Evolutionary conservation across 1,140 invertebrate species (phyloP).

Genomic region (Musca domestica): DNA sequence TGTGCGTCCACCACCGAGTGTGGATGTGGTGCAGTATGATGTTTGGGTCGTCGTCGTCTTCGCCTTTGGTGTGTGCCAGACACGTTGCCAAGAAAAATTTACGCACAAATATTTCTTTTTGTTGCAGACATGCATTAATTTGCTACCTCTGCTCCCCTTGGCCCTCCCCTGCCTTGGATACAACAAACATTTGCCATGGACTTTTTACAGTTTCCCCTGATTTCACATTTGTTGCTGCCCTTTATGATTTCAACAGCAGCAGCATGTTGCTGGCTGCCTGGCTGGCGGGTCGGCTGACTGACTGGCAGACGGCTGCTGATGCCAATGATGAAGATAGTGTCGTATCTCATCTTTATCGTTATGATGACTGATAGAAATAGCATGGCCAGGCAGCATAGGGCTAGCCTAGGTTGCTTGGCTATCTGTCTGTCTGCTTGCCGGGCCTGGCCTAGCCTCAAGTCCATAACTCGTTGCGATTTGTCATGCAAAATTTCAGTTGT

Average conservation of each 20-base stretch:
- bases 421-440: no score
- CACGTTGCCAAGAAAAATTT: constrained; percentile 9
- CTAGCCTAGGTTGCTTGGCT: no score
- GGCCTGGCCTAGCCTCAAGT: no score
- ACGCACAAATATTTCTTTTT: neutral
- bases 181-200: neutral
- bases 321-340: neutral
- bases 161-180: neutral
- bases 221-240: constrained; percentile 7
- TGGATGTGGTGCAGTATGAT: no score
- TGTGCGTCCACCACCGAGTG: no score
- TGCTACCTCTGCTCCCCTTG: neutral
- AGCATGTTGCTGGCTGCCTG: no score
- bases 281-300: neutral
- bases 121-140: constrained; percentile 5
- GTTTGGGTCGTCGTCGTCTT: neutral
- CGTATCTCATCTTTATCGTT: no score
- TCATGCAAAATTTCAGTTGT: constrained; percentile 4
- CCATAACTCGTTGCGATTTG: neutral
- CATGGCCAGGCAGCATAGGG: no score
- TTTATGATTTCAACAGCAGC: neutral
- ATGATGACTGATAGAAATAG: no score
- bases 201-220: neutral
- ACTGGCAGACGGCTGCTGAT: neutral
- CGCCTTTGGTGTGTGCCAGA: neutral